Conservation (phyloP, 2,888 invertebrate genomes). For the Macrosiphum euphorbiae region DNA sequence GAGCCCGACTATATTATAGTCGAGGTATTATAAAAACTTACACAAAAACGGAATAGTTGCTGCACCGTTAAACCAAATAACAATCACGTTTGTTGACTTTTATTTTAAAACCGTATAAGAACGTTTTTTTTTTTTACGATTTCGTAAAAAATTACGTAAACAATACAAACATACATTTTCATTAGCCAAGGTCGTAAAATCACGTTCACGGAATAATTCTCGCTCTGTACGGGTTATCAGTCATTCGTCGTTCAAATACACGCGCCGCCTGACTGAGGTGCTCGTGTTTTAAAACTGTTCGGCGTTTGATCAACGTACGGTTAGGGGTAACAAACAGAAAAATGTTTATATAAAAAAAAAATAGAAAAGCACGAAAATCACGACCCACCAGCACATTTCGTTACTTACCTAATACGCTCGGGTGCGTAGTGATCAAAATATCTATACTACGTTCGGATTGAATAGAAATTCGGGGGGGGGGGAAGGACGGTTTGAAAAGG, state of each 20-base stretch:
- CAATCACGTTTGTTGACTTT: not conserved
- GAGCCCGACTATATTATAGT: not conserved
- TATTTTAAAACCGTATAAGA: not conserved
- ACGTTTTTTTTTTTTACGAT: constrained; percentile 11
- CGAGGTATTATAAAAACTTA: not conserved
- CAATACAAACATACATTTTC: not conserved
- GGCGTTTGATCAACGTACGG: no score
- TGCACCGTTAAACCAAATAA: not conserved
- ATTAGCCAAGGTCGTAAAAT: not conserved
- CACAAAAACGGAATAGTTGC: not conserved
- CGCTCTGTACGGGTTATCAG: not conserved
- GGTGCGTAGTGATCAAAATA: no score
- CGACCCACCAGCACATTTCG: not conserved
- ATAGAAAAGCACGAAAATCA: not conserved
- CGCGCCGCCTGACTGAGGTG: not conserved
- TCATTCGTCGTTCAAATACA: not conserved
- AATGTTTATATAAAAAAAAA: not conserved
- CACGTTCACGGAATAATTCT: not conserved
- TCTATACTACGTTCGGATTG: no score
- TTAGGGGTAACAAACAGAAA: not conserved
- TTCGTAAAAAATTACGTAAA: not conserved
- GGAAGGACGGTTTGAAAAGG: not conserved
- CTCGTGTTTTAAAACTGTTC: not conserved
- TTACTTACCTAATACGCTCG: not conserved
- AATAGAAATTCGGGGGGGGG: not conserved